Conservation (phyloP, 1,140 invertebrate genomes). For the Pseudomyrmex pallidus region DNA sequence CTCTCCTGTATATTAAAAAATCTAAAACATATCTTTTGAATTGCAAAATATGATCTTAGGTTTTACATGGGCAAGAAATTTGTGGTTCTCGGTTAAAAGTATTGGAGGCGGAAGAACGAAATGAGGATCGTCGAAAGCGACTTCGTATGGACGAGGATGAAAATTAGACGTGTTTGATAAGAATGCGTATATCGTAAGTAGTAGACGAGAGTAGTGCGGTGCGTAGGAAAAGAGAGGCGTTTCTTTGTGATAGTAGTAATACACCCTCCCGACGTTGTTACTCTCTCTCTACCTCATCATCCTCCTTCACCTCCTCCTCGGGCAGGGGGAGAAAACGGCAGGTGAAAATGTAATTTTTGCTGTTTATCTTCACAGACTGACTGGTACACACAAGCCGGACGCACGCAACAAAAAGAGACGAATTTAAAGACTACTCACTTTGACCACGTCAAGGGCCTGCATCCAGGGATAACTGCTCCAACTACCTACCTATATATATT, state of each 20-base stretch:
- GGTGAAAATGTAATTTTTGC: slow-evolving; percentile 82
- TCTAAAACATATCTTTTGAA: background rate
- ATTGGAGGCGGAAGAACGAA: slow-evolving; percentile 94
- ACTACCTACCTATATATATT: slow-evolving; percentile 80
- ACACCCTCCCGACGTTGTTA: slow-evolving; percentile 70
- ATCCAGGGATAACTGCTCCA: slow-evolving; percentile 84
- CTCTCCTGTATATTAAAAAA: too few relatives aligned
- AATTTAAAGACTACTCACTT: slow-evolving; percentile 86
- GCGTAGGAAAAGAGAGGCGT: slow-evolving; percentile 58
- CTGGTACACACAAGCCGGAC: slow-evolving; percentile 86
- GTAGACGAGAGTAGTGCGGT: slow-evolving; percentile 54
- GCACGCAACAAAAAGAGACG: slow-evolving; percentile 85
- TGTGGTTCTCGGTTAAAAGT: slow-evolving; percentile 94
- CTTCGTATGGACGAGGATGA: slow-evolving; percentile 85
- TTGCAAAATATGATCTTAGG: slow-evolving; percentile 78
- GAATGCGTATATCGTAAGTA: slow-evolving; percentile 82
- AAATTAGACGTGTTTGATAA: slow-evolving; percentile 76
- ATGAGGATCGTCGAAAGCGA: slow-evolving; percentile 86
- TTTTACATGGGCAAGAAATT: slow-evolving; percentile 93
- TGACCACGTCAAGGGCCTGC: slow-evolving; percentile 85
- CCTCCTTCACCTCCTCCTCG: slow-evolving; percentile 50
- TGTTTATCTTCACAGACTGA: slow-evolving; percentile 86
- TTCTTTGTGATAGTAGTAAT: slow-evolving; percentile 59
- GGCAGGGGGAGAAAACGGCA: slow-evolving; percentile 56
- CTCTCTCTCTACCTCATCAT: slow-evolving; percentile 26